phyloP scores from a whole-genome alignment of 1,140 invertebrate genomes.

The Calliopsis andreniformis region DNA sequence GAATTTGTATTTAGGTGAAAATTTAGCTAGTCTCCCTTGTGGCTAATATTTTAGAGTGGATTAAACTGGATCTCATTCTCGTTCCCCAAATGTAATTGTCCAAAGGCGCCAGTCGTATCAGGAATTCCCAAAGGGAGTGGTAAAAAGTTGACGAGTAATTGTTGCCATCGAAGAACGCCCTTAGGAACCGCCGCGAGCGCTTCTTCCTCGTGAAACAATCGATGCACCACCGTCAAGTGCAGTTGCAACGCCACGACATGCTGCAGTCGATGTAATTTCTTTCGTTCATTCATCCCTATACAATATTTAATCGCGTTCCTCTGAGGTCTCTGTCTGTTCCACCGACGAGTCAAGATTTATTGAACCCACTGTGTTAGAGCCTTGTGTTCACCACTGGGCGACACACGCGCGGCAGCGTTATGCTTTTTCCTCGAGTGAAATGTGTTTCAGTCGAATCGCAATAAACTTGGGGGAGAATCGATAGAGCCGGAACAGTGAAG shows the following conservation, averaged over 20 bases:
- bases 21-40: too few species aligned
- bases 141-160: too few species aligned
- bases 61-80: too few species aligned
- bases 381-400: not conserved
- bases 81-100: too few species aligned
- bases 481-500: not conserved
- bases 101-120: too few species aligned
- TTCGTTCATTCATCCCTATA: not conserved
- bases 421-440: not conserved
- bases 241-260: not conserved
- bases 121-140: too few species aligned
- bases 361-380: not conserved
- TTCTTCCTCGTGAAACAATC: not conserved
- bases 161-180: too few species aligned
- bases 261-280: conserved; percentile 3
- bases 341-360: conserved; percentile 1
- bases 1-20: too few species aligned
- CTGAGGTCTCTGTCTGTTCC: not conserved
- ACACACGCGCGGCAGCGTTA: not conserved
- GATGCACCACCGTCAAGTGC: not conserved
- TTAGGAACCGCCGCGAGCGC: too few species aligned
- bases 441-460: not conserved
- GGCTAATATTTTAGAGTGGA: too few species aligned
- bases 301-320: not conserved
- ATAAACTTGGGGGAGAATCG: not conserved